These are phyloP conservation scores for Tragelaphus imberbis DNA, from an alignment of 2,113 vertebrate genomes.

Conservation along the genomic window DNA sequence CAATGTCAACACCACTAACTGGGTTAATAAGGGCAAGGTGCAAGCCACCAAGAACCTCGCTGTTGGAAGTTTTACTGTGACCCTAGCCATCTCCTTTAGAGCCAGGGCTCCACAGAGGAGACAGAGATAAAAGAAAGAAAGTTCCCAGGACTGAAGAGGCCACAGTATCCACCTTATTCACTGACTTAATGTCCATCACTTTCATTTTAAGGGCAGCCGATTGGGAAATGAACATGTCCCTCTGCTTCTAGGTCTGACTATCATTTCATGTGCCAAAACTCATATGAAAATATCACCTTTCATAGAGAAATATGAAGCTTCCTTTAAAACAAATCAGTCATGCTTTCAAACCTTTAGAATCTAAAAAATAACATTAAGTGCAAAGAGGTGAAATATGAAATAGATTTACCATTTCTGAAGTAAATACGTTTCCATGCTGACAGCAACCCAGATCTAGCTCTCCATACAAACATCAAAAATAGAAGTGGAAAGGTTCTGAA, in stretches of 20 bases:
- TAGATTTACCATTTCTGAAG: not conserved
- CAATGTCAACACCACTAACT: not conserved
- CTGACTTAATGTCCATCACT: not conserved
- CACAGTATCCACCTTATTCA: not conserved
- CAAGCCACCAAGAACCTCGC: rapidly evolving
- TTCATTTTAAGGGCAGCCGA: not conserved
- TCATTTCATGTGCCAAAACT: not conserved
- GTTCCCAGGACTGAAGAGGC: not conserved
- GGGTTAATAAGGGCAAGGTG: not conserved
- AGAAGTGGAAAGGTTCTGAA: not conserved
- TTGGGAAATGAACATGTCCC: not conserved
- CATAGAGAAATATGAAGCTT: not conserved
- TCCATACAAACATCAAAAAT: not conserved
- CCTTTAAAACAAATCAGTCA: not conserved
- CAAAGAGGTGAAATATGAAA: not conserved
- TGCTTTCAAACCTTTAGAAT: not conserved
- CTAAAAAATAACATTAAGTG: not conserved
- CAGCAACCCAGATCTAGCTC: not conserved
- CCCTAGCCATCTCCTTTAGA: not conserved
- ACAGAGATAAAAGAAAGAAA: not conserved
- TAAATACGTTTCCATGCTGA: not conserved
- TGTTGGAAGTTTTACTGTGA: not conserved
- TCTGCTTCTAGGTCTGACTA: not conserved
- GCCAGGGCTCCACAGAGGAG: not conserved
- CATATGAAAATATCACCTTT: not conserved